Conservation (phyloP, 2,797 vertebrate species). For the Peromyscus melanophrys region DNA sequence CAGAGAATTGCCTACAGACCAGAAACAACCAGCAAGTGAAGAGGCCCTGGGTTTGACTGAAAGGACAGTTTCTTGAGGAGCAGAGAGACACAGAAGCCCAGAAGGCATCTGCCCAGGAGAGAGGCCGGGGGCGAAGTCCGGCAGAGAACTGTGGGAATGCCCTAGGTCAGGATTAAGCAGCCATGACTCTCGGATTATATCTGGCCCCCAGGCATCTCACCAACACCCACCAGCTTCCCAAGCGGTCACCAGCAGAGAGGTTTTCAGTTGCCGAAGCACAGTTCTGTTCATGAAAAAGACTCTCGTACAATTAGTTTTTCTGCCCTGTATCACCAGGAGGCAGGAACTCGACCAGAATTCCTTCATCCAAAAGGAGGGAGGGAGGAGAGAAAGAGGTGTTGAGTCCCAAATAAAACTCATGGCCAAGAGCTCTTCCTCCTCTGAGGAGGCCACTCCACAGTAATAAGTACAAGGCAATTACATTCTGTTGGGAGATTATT, state of each 20-base stretch:
- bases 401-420: background rate
- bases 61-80: background rate
- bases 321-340: background rate
- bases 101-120: background rate
- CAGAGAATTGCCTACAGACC: background rate
- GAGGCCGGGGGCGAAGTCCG: background rate
- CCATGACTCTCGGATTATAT: background rate
- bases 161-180: background rate
- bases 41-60: background rate
- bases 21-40: rapidly evolving
- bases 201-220: background rate
- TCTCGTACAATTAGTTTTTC: background rate
- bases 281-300: slow-evolving; percentile 2
- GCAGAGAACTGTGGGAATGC: background rate
- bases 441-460: background rate
- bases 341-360: background rate
- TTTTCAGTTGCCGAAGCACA: background rate
- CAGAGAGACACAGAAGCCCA: background rate
- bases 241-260: background rate
- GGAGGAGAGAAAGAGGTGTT: too few species aligned
- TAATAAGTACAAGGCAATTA: slow-evolving; percentile 28
- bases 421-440: background rate
- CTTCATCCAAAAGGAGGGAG: background rate
- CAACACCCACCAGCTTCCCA: background rate
- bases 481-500: slow-evolving; percentile 60